Conservation (phyloP, 2,113 vertebrate species). For the Carollia perspicillata region DNA sequence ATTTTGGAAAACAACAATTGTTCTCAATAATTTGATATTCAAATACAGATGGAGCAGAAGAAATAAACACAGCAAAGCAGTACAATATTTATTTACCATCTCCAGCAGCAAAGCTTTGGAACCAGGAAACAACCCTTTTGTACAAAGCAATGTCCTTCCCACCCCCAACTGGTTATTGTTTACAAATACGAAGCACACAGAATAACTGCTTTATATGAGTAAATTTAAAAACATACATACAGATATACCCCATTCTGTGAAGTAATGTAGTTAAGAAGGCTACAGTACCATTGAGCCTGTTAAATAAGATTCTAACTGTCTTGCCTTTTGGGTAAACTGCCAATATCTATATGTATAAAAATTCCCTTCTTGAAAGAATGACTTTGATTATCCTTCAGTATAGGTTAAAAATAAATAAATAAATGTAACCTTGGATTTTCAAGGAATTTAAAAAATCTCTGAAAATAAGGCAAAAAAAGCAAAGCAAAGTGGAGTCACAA, state of each 20-base stretch:
- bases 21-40: slow-evolving; percentile 55
- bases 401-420: background rate
- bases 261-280: slow-evolving; percentile 39
- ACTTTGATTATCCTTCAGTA: slow-evolving; percentile 33
- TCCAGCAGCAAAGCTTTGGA: slow-evolving; percentile 63
- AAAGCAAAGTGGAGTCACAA: background rate
- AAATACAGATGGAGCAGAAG: slow-evolving; percentile 52
- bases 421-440: background rate
- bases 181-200: slow-evolving; percentile 56
- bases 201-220: slow-evolving; percentile 41
- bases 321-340: slow-evolving; percentile 16
- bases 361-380: slow-evolving; percentile 10
- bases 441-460: slow-evolving; percentile 8
- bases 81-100: slow-evolving; percentile 64
- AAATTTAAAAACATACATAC: slow-evolving; percentile 48
- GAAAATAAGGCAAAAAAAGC: slow-evolving; percentile 19
- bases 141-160: slow-evolving; percentile 63
- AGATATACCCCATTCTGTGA: slow-evolving; percentile 43
- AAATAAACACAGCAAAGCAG: slow-evolving; percentile 53
- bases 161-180: slow-evolving; percentile 38
- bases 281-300: background rate
- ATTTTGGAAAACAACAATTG: slow-evolving; percentile 44
- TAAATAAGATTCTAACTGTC: slow-evolving; percentile 2
- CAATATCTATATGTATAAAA: slow-evolving; percentile 32
- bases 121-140: slow-evolving; percentile 45